A percentile compares a stretch with the other conserved stretches of the same genome.
These are phyloP conservation scores for Latrodectus geometricus DNA, from an alignment of 1,140 invertebrate species.

Conservation along the genomic window DNA sequence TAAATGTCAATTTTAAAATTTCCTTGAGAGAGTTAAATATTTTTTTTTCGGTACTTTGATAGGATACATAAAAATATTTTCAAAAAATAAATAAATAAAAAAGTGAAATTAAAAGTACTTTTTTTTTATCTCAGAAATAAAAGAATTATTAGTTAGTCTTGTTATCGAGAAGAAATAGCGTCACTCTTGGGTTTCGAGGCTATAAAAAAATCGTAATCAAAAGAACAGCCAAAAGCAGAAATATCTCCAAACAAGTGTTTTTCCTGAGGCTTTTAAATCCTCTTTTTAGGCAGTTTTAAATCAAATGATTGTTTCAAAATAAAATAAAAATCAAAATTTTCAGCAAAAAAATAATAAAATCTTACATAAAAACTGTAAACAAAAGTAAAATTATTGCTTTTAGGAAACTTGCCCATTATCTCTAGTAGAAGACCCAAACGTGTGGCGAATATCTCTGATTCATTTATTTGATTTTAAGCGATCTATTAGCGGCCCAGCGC, in stretches of 20 bases:
- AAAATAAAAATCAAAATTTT: background rate
- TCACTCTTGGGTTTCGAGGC: too few species aligned
- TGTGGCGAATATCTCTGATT: background rate
- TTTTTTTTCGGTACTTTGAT: too few species aligned
- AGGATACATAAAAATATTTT: too few species aligned
- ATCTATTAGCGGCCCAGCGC: background rate
- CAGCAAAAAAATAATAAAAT: background rate
- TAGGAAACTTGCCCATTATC: background rate
- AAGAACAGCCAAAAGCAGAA: too few species aligned
- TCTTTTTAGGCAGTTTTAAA: background rate
- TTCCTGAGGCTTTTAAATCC: background rate
- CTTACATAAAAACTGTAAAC: background rate
- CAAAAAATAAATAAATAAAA: too few species aligned
- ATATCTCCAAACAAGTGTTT: background rate
- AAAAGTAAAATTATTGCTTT: background rate
- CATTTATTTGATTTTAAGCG: constrained; percentile 6
- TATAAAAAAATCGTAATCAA: too few species aligned
- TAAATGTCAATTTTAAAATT: too few species aligned
- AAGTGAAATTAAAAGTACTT: too few species aligned
- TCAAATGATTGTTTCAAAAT: background rate
- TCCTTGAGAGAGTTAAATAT: too few species aligned
- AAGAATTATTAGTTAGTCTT: too few species aligned
- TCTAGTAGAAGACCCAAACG: background rate
- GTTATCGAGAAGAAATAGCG: too few species aligned
- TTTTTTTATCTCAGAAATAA: too few species aligned